Conservation (phyloP, 2,888 invertebrate species). For the Eupeodes latifasciatus region DNA sequence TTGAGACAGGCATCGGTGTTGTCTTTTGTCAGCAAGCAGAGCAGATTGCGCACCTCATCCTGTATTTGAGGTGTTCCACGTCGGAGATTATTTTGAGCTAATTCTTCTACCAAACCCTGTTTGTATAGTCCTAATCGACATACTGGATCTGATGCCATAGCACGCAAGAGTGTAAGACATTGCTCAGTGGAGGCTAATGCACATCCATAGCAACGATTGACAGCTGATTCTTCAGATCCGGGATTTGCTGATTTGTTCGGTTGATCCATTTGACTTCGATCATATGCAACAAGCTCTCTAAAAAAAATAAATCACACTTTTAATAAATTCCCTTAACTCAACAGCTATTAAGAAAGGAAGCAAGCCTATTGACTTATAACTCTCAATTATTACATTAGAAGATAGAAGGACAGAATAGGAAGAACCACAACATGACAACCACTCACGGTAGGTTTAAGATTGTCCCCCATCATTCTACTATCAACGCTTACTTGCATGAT, state of each 20-base stretch:
- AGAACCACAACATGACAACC: too few relatives aligned
- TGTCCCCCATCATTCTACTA: too few relatives aligned
- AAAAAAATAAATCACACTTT: not conserved
- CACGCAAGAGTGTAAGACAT: constrained; percentile 95
- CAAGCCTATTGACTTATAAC: too few relatives aligned
- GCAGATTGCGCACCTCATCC: constrained; percentile 94
- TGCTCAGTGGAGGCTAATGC: constrained; percentile 96
- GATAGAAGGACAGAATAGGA: too few relatives aligned
- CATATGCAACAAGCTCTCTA: constrained; percentile 95
- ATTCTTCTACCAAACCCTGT: constrained; percentile 94
- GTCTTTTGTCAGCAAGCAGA: constrained; percentile 95
- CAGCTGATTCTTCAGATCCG: constrained; percentile 80
- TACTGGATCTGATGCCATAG: constrained; percentile 92
- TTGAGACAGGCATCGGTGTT: constrained; percentile 91
- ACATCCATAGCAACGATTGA: constrained; percentile 93
- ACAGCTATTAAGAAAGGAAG: too few relatives aligned
- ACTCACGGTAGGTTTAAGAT: too few relatives aligned
- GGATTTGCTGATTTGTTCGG: constrained; percentile 77
- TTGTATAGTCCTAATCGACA: constrained; percentile 91
- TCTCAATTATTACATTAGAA: too few relatives aligned
- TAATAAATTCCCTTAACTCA: not conserved
- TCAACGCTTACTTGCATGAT: too few relatives aligned
- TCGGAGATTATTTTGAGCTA: constrained; percentile 95
- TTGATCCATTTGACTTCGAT: constrained; percentile 90
- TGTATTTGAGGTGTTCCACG: constrained; percentile 93